phyloP scores from a whole-genome alignment of 1,140 invertebrate genomes.

The Dreissena rostriformis region DNA sequence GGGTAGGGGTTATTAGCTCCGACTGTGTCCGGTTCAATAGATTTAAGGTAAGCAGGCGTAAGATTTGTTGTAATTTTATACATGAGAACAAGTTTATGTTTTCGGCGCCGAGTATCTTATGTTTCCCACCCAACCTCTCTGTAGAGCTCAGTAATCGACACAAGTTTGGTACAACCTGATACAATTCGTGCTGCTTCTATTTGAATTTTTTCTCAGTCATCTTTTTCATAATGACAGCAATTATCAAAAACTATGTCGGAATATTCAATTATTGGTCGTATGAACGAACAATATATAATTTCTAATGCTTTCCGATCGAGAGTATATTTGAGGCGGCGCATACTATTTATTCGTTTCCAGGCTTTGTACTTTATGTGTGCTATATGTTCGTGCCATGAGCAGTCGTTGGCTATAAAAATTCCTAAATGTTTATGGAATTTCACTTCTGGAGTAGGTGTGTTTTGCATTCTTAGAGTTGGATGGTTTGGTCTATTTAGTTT shows the following conservation, averaged over 20 bases:
- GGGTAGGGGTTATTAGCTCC: too few relatives aligned
- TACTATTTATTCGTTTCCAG: constrained; percentile 7
- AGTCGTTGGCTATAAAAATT: not conserved
- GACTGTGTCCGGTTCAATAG: not conserved
- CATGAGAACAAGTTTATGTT: not conserved
- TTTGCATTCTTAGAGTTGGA: not conserved
- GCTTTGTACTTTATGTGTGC: constrained; percentile 1
- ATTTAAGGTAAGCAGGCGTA: not conserved
- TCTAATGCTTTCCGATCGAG: constrained; percentile 18
- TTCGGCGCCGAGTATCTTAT: not conserved
- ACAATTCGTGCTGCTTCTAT: constrained; percentile 31
- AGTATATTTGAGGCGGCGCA: constrained; percentile 18
- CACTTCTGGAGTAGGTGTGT: not conserved
- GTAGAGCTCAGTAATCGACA: not conserved
- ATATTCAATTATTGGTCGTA: constrained; percentile 40
- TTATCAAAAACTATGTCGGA: constrained; percentile 20
- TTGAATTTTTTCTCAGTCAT: constrained; percentile 38
- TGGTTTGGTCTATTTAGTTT: not conserved
- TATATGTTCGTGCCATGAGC: constrained; percentile 3
- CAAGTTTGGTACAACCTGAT: constrained; percentile 8
- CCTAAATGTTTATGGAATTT: constrained; percentile 18
- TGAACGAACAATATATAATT: constrained; percentile 26
- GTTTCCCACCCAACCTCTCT: not conserved
- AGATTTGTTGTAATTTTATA: not conserved
- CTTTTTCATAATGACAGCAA: constrained; percentile 1